phyloP scores from a whole-genome alignment of 2,888 invertebrate genomes.

The Xylocampa areola region DNA sequence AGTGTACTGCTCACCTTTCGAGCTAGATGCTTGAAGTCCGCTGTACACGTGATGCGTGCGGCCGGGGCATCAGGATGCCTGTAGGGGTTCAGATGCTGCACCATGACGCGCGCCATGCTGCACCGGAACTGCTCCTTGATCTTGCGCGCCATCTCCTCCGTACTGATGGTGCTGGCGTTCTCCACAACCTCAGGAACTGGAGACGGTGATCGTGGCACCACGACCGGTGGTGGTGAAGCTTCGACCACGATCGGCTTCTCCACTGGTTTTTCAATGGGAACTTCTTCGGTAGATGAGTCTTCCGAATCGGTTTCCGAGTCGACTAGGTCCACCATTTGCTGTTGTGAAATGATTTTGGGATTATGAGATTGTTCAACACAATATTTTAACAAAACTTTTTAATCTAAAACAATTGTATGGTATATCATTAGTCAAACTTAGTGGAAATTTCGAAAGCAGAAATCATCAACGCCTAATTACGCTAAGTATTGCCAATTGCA shows the following conservation, averaged over 20 bases:
- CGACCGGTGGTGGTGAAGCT: constrained; percentile 34
- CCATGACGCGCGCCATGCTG: constrained; percentile 94
- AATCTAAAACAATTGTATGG: too few species aligned
- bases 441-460: too few species aligned
- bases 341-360: constrained; percentile 1
- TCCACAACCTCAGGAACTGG: constrained; percentile 39
- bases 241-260: constrained; percentile 38
- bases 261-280: constrained; percentile 35
- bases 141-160: constrained; percentile 89
- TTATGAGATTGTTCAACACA: background rate
- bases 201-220: constrained; percentile 25
- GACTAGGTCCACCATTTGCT: constrained; percentile 81
- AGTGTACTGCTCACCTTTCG: constrained; percentile 92
- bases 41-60: constrained; percentile 96
- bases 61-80: constrained; percentile 95
- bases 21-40: constrained; percentile 98
- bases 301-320: constrained; percentile 77
- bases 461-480: too few species aligned
- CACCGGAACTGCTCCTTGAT: constrained; percentile 96
- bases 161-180: constrained; percentile 1
- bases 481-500: too few species aligned
- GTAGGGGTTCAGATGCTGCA: constrained; percentile 96
- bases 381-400: background rate
- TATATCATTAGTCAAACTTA: too few species aligned
- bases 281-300: constrained; percentile 59